These are phyloP conservation scores for Diploscapter pachys DNA, from an alignment of 1,140 invertebrate species.

Conservation along the genomic window DNA sequence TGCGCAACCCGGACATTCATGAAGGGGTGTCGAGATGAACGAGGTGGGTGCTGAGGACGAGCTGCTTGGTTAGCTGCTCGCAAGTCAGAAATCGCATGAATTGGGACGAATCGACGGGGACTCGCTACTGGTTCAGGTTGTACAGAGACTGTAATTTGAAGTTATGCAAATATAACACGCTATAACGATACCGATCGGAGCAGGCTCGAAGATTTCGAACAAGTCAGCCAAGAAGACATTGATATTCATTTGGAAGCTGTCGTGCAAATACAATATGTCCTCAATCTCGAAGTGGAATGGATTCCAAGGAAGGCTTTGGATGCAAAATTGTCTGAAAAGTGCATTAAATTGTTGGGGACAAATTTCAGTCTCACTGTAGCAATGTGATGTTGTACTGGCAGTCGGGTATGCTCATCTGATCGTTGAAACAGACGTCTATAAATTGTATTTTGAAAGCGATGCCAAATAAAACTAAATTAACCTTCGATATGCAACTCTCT, in stretches of 20 bases:
- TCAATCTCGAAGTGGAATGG: constrained; percentile 92
- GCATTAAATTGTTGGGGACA: not conserved
- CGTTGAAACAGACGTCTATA: constrained; percentile 64
- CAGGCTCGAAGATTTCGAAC: constrained; percentile 81
- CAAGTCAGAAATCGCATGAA: constrained; percentile 53
- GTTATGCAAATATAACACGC: not conserved
- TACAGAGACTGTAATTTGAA: constrained; percentile 1
- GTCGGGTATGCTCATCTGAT: constrained; percentile 70
- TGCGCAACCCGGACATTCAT: constrained; percentile 7
- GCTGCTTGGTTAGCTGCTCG: constrained; percentile 49
- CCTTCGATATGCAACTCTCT: constrained; percentile 74
- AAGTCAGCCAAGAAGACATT: constrained; percentile 89
- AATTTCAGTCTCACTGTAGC: constrained; percentile 66
- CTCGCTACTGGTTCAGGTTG: constrained; percentile 15
- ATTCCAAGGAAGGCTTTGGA: constrained; percentile 74
- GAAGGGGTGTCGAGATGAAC: constrained; percentile 25
- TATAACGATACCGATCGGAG: constrained; percentile 18
- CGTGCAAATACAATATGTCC: constrained; percentile 89
- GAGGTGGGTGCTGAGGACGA: constrained; percentile 45
- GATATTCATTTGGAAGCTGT: constrained; percentile 73
- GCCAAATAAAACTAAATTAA: constrained; percentile 32
- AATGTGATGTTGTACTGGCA: constrained; percentile 88
- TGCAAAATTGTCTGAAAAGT: constrained; percentile 70
- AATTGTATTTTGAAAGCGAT: constrained; percentile 5
- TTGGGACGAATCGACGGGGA: constrained; percentile 51